Evolutionary conservation across 1,140 invertebrate species (phyloP).

Genomic region (Drosophila bocki): DNA sequence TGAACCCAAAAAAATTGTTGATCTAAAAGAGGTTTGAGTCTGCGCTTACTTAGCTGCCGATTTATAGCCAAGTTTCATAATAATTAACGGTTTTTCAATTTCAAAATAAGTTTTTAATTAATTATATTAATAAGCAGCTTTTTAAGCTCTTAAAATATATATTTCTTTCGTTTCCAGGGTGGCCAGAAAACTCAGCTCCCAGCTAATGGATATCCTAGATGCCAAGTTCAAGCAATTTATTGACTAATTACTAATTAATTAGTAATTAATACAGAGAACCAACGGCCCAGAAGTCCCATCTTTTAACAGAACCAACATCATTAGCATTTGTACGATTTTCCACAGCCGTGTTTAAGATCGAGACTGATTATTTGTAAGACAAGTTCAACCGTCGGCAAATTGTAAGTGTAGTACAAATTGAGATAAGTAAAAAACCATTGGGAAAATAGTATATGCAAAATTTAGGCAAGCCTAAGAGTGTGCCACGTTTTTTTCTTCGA

Average conservation of each 20-base stretch:
- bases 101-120: too few species aligned
- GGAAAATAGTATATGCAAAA: not conserved
- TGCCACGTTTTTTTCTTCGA: not conserved
- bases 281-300: not conserved
- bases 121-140: too few species aligned
- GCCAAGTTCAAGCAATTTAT: conserved; percentile 26
- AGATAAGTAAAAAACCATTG: not conserved
- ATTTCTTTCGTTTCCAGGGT: conserved; percentile 24
- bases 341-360: not conserved
- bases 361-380: not conserved
- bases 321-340: not conserved
- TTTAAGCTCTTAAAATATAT: not conserved
- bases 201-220: conserved; percentile 28
- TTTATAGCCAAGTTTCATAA: too few species aligned
- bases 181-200: conserved; percentile 26
- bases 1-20: too few species aligned
- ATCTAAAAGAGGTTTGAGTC: too few species aligned
- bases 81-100: too few species aligned
- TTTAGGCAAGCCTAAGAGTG: conserved; percentile 1
- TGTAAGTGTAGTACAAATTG: conserved; percentile 23
- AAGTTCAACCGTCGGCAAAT: conserved; percentile 2
- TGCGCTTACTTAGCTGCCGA: too few species aligned
- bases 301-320: conserved; percentile 6
- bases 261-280: not conserved
- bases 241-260: not conserved